Evolutionary conservation across 2,113 vertebrate genomes (phyloP).

Genomic region (Delphinapterus leucas): DNA sequence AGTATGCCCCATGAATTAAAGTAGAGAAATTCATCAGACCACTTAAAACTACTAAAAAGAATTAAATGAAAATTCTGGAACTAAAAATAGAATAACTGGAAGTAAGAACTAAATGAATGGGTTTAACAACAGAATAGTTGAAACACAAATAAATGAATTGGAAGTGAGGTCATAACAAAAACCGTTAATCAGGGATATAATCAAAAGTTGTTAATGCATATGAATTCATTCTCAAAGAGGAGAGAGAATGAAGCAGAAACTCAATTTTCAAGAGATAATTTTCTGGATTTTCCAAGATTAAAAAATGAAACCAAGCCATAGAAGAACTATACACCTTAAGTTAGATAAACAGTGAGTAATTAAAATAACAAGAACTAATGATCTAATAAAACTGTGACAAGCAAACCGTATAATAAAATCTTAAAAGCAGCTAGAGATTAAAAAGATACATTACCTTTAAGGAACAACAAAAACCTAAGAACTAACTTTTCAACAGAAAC

Average conservation of each 20-base stretch:
- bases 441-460: neutral
- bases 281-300: neutral
- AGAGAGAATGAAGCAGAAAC: neutral
- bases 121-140: neutral
- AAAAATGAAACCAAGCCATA: neutral
- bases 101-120: neutral
- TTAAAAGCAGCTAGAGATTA: neutral
- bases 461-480: neutral
- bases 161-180: neutral
- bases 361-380: neutral
- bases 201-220: neutral
- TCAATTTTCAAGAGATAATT: neutral
- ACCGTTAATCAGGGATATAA: neutral
- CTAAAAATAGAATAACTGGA: neutral
- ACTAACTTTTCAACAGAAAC: neutral
- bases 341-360: neutral
- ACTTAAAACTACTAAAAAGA: neutral
- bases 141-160: neutral
- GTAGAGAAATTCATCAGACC: neutral
- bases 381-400: neutral
- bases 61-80: neutral
- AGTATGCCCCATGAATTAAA: neutral
- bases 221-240: neutral
- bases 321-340: neutral
- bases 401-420: neutral